Evolutionary conservation across 1,140 invertebrate species (phyloP).

Genomic region (Eumaeus atala): DNA sequence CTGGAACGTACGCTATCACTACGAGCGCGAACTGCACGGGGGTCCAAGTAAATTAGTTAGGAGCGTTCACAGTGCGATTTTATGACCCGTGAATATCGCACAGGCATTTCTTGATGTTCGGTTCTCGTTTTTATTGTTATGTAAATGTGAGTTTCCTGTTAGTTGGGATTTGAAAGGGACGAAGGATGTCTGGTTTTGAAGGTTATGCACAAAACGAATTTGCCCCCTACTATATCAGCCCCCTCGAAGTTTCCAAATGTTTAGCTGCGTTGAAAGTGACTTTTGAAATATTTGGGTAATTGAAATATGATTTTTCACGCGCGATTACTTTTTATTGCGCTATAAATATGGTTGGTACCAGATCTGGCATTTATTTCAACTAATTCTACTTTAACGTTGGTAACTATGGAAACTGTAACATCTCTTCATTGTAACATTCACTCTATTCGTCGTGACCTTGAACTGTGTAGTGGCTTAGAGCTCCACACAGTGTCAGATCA

Average conservation of each 20-base stretch:
- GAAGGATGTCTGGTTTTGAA: slow-evolving; percentile 16
- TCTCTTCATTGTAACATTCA: too few species aligned
- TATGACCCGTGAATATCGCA: slow-evolving; percentile 73
- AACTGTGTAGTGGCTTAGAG: too few species aligned
- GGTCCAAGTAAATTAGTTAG: slow-evolving; percentile 57
- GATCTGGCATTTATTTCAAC: too few species aligned
- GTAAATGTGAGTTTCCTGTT: slow-evolving; percentile 65
- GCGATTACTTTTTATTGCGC: too few species aligned
- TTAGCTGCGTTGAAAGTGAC: too few species aligned
- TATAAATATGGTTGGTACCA: too few species aligned
- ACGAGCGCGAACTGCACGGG: slow-evolving; percentile 17
- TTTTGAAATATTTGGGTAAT: too few species aligned
- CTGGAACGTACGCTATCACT: slow-evolving; percentile 14
- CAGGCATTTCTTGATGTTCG: slow-evolving; percentile 71
- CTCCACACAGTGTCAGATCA: too few species aligned
- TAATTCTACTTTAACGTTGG: too few species aligned
- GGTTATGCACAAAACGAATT: slow-evolving; percentile 15
- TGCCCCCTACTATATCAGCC: slow-evolving; percentile 10
- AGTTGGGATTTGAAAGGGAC: slow-evolving; percentile 16
- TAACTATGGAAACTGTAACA: too few species aligned
- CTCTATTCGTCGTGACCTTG: too few species aligned
- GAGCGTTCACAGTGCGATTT: slow-evolving; percentile 52
- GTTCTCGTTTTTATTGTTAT: slow-evolving; percentile 74
- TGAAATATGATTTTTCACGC: too few species aligned
- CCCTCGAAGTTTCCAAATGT: slow-evolving; percentile 1